Percentiles rank a stretch among this genome's conserved stretches.
These are phyloP conservation scores for Drosophila asahinai DNA, from an alignment of 1,140 invertebrate species.

Conservation along the genomic window DNA sequence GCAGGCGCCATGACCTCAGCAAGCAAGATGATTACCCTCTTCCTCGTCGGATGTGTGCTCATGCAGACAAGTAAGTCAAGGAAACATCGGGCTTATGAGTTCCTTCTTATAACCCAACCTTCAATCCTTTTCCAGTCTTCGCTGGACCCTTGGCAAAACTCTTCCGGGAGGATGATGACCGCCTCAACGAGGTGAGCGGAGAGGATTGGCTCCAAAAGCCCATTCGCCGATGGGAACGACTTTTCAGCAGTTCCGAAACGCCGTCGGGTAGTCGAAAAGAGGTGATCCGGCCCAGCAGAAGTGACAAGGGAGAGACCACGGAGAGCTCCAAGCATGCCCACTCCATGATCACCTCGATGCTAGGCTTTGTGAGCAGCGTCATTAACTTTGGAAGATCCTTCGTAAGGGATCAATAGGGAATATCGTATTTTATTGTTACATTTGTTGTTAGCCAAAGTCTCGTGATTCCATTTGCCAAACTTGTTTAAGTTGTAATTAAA, in stretches of 20 bases:
- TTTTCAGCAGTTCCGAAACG: constrained; percentile 59
- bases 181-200: constrained; percentile 55
- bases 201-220: constrained; percentile 53
- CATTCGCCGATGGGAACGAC: constrained; percentile 47
- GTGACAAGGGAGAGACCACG: constrained; percentile 37
- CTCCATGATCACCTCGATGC: constrained; percentile 69
- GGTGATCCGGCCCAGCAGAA: constrained; percentile 16
- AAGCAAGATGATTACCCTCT: constrained; percentile 12
- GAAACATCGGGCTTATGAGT: no score
- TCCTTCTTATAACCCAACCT: not conserved
- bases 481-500: constrained; percentile 7
- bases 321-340: constrained; percentile 72
- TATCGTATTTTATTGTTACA: no score
- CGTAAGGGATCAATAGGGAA: constrained; percentile 38
- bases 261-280: constrained; percentile 13
- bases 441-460: not conserved
- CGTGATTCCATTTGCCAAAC: constrained; percentile 20
- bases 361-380: constrained; percentile 63
- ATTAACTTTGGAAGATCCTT: constrained; percentile 57
- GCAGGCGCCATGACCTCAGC: constrained; percentile 40
- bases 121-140: constrained; percentile 11
- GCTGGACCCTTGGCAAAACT: constrained; percentile 31
- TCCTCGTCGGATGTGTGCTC: constrained; percentile 38
- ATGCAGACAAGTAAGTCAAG: constrained; percentile 29
- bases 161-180: constrained; percentile 62